Conservation (phyloP, 2,113 vertebrate species). For the Neopipo cinnamomea region DNA sequence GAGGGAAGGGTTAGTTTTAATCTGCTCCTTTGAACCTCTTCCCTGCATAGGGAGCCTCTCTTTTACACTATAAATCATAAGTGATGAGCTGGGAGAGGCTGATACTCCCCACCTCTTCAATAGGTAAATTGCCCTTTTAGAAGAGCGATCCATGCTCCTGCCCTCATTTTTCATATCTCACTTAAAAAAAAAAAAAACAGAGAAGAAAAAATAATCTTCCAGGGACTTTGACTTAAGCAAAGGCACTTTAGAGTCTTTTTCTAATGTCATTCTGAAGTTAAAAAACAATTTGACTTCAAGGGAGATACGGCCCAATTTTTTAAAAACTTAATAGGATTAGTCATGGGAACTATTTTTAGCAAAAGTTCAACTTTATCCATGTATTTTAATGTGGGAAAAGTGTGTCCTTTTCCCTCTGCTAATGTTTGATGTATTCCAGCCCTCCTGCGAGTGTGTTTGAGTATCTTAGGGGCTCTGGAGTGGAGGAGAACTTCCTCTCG, state of each 20-base stretch:
- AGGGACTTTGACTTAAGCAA: constrained; percentile 48
- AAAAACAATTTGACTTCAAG: constrained; percentile 78
- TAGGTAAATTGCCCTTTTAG: constrained; percentile 45
- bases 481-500: constrained; percentile 97
- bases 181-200: not conserved
- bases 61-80: not conserved
- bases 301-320: constrained; percentile 77
- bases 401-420: constrained; percentile 95
- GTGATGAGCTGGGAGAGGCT: not conserved
- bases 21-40: constrained; percentile 17
- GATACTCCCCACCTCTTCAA: constrained; percentile 39
- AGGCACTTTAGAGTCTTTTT: constrained; percentile 64
- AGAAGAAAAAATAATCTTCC: constrained; percentile 41
- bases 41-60: not conserved
- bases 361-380: constrained; percentile 93
- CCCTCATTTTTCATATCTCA: constrained; percentile 63
- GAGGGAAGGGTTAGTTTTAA: not conserved
- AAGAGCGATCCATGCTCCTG: not conserved
- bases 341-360: constrained; percentile 95
- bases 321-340: constrained; percentile 84
- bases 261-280: constrained; percentile 65
- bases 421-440: constrained; percentile 98
- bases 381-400: constrained; percentile 99
- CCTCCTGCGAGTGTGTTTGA: constrained; percentile 84
- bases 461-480: constrained; percentile 89